phyloP scores from a whole-genome alignment of 2,888 invertebrate genomes.

The Zele albiditarsus region DNA sequence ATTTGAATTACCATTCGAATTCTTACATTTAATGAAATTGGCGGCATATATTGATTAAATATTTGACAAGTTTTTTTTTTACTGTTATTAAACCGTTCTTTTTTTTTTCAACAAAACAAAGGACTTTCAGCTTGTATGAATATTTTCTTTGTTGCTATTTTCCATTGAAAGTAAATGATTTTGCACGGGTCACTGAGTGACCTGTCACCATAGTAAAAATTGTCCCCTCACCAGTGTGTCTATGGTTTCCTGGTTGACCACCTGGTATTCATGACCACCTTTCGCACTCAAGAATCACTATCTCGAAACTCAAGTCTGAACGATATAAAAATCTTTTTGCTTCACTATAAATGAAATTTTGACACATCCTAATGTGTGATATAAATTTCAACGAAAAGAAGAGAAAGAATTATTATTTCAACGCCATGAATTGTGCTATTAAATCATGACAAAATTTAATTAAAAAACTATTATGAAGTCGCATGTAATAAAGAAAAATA shows the following conservation, averaged over 20 bases:
- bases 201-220: neutral
- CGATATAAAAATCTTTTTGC: neutral
- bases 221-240: neutral
- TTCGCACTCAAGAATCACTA: neutral
- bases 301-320: neutral
- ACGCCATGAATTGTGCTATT: neutral
- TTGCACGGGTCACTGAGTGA: conserved; percentile 8
- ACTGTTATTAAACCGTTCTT: too few relatives aligned
- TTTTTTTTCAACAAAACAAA: neutral
- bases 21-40: too few relatives aligned
- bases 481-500: conserved; percentile 4
- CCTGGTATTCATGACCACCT: conserved; percentile 4
- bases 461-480: conserved; percentile 18
- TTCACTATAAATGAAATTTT: neutral
- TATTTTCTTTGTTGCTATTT: neutral
- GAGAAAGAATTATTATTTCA: neutral
- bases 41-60: too few relatives aligned
- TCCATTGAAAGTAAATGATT: neutral
- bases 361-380: neutral
- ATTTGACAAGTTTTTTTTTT: too few relatives aligned
- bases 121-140: neutral
- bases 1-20: too few relatives aligned
- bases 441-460: conserved; percentile 18
- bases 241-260: conserved; percentile 10
- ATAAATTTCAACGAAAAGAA: neutral